These are phyloP conservation scores for Fragum whitleyi DNA, from an alignment of 2,888 invertebrate species.

Conservation along the genomic window DNA sequence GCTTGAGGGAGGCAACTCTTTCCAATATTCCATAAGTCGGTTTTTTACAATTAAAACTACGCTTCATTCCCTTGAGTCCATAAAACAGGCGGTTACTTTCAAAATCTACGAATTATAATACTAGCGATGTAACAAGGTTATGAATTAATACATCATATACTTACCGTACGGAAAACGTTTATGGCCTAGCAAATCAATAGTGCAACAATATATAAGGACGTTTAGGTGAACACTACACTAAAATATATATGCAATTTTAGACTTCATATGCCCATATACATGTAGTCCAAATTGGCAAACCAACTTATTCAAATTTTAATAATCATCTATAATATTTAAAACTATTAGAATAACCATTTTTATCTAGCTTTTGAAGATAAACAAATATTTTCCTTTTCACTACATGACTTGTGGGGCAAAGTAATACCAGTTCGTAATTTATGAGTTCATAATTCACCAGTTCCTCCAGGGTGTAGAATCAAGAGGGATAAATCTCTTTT, in stretches of 20 bases:
- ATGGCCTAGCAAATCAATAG: slow-evolving; percentile 54
- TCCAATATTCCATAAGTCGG: neutral
- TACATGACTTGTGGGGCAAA: too few relatives aligned
- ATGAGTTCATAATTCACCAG: too few relatives aligned
- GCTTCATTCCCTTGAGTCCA: neutral
- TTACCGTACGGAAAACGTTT: slow-evolving; percentile 62
- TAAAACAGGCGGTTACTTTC: slow-evolving; percentile 29
- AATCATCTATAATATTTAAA: too few relatives aligned
- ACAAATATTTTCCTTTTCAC: too few relatives aligned
- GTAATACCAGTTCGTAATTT: too few relatives aligned
- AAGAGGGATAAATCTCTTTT: too few relatives aligned
- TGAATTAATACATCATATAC: slow-evolving; percentile 29
- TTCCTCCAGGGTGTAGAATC: too few relatives aligned
- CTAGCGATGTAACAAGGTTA: slow-evolving; percentile 34
- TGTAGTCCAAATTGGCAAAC: too few relatives aligned
- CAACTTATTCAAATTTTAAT: too few relatives aligned
- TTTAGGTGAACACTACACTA: neutral
- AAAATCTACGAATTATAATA: slow-evolving; percentile 38
- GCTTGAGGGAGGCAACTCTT: neutral
- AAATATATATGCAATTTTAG: neutral
- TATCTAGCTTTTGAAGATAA: too few relatives aligned
- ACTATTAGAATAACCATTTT: too few relatives aligned
- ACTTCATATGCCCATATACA: too few relatives aligned
- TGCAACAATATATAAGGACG: neutral
- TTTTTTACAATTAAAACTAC: neutral